Base-by-base conservation (phyloP, 92 coral and sea anemone species). In the Siderastrea radians region DNA sequence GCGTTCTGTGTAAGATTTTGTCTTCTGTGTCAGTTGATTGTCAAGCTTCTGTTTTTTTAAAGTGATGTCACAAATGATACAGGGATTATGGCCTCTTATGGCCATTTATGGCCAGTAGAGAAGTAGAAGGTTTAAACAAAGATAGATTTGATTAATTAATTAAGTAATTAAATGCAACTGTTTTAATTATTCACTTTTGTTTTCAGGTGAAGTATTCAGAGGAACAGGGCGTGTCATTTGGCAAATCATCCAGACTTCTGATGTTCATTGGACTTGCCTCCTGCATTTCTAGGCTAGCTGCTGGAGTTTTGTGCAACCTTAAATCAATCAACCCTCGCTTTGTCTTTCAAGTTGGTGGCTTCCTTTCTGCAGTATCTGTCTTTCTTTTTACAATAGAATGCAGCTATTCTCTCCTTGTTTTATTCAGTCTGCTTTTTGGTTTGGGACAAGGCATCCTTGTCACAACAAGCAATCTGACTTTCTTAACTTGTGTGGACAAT, bases 181-280 rank as follows among this genome's bases (percentile, higher is more conserved):
- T 14, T 17, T 10, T 60, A 14, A 60, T 3, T 60, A 3, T 14
- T 3, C 7, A 60, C n/a, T 5, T 46, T 5, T 69, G 4, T 44
- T n/a, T 59, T 59, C 68, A 82, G 86, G 70, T 82, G 26, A 82
- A 82, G 17, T 72, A 82, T 62, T 47, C 77, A 57, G 68, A 69
- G 44, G 85, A 81, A 81, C n/a, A 55, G 17, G 86, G 86, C n/a
- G n/a, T 55, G 67, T 55, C 78, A 45, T 14, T 78, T 1, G 45
- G 44, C 68, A 82, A 16, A n/a, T 82, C 92, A 13, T 76, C 88
- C 38, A 59, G 6, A 10, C 77, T 83, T 43, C 72, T 89, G 46
- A 89, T 79, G 77, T 75, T 57, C 72, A 64, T 45, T 66, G 92
- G 88, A 5, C 45, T 89, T 5, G 8, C 77, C 26, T 76, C 84